phyloP scores from a whole-genome alignment of 2,888 invertebrate species.

The Andrena praecox region DNA sequence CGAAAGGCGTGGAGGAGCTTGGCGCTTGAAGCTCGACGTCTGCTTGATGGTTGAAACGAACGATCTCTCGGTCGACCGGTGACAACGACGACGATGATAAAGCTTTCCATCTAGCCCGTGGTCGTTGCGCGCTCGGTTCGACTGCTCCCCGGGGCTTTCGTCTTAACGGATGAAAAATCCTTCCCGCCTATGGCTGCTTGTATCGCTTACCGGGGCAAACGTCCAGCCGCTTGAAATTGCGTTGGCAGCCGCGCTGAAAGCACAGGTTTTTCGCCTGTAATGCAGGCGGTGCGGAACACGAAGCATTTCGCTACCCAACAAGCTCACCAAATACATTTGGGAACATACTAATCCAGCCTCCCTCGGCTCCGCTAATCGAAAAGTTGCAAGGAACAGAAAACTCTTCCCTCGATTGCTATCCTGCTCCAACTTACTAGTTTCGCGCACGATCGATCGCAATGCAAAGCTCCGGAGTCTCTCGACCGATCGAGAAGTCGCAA shows the following conservation, averaged over 20 bases:
- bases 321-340: too few relatives aligned
- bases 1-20: slow-evolving; percentile 17
- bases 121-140: slow-evolving; percentile 39
- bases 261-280: background rate
- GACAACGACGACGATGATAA: slow-evolving; percentile 66
- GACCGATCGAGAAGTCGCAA: too few relatives aligned
- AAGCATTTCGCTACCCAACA: background rate
- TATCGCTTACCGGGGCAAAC: slow-evolving; percentile 35
- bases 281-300: background rate
- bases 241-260: slow-evolving; percentile 13
- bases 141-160: slow-evolving; percentile 10
- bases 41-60: slow-evolving; percentile 38
- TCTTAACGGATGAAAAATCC: slow-evolving; percentile 43
- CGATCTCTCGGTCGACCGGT: slow-evolving; percentile 32
- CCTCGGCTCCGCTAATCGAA: too few relatives aligned
- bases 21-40: slow-evolving; percentile 19
- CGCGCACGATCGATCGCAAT: too few relatives aligned
- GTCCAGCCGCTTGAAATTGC: slow-evolving; percentile 22
- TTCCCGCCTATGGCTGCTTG: slow-evolving; percentile 6
- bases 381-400: too few relatives aligned
- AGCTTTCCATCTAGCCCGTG: slow-evolving; percentile 46
- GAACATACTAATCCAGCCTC: too few relatives aligned
- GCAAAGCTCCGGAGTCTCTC: too few relatives aligned
- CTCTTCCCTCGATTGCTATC: too few relatives aligned
- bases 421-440: too few relatives aligned